These are phyloP conservation scores for Falcaria lacertinaria DNA, from an alignment of 2,888 invertebrate species.

Conservation along the genomic window DNA sequence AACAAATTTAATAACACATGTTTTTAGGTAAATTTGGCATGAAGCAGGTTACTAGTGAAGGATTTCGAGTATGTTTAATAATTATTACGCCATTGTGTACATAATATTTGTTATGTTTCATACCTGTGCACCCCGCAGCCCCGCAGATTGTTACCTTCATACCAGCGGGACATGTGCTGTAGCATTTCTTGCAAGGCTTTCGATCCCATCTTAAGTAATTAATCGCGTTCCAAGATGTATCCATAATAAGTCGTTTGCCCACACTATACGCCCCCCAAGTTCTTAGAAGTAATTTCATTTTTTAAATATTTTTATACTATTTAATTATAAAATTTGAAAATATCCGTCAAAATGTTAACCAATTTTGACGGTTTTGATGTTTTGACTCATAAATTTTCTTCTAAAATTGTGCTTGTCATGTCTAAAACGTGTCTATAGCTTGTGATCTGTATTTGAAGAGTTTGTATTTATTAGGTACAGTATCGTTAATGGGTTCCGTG, in stretches of 20 bases:
- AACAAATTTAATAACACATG: too few species aligned
- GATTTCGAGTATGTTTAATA: too few species aligned
- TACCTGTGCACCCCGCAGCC: constrained; percentile 74
- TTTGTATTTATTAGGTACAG: too few species aligned
- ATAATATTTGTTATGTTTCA: not conserved
- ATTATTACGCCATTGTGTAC: not conserved
- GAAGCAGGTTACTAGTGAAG: too few species aligned
- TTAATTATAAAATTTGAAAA: not conserved
- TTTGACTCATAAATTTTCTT: not conserved
- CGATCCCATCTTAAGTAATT: not conserved
- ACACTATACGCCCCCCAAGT: constrained; percentile 13
- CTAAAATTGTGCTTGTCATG: too few species aligned
- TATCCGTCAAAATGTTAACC: not conserved
- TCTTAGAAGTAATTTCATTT: constrained; percentile 17
- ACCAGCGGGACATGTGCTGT: constrained; percentile 51
- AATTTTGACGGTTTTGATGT: constrained; percentile 1
- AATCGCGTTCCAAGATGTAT: constrained; percentile 5
- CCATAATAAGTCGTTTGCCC: constrained; percentile 9
- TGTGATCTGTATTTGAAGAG: too few species aligned
- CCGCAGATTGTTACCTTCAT: constrained; percentile 80
- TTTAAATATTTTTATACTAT: constrained; percentile 14
- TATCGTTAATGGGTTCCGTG: too few species aligned
- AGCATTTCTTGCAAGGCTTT: constrained; percentile 12
- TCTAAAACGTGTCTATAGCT: too few species aligned
- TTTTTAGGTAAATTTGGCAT: too few species aligned